Conservation (phyloP, 2,113 vertebrate species). For the Ochotona curzoniae region DNA sequence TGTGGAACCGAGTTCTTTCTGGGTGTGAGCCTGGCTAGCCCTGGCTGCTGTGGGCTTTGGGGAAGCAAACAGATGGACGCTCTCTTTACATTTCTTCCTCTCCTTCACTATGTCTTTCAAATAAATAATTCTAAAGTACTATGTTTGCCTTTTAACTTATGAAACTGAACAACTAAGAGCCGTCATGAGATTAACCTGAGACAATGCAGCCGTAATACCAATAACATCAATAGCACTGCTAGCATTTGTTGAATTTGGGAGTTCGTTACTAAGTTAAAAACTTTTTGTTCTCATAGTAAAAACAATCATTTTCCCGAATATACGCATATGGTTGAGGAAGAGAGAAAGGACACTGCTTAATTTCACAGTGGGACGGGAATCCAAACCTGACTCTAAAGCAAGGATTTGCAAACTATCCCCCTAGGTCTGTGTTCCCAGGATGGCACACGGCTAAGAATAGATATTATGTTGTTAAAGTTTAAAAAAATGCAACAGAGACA, state of each 20-base stretch:
- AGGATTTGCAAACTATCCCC: not conserved
- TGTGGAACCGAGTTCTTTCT: too few species aligned
- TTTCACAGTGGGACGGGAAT: not conserved
- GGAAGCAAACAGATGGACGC: too few species aligned
- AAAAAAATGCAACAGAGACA: constrained; percentile 43
- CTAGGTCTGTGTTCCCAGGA: not conserved
- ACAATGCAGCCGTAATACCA: constrained; percentile 10
- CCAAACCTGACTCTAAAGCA: not conserved
- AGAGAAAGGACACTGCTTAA: not conserved
- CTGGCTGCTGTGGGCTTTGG: too few species aligned
- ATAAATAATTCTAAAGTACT: not conserved
- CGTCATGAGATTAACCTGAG: constrained; percentile 15
- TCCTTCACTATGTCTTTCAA: too few species aligned
- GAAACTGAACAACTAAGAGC: constrained; percentile 22
- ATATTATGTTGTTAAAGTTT: constrained; percentile 36
- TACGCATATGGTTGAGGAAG: constrained; percentile 13
- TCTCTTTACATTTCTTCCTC: too few species aligned
- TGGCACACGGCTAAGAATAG: not conserved
- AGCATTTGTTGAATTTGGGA: constrained; percentile 40
- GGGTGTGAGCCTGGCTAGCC: too few species aligned
- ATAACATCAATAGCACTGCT: constrained; percentile 23
- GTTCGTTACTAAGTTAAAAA: constrained; percentile 32
- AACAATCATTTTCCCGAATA: not conserved
- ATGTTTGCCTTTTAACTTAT: constrained; percentile 14
- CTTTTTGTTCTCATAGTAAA: constrained; percentile 28